Conservation (phyloP, 2,113 vertebrate species). For the Rhinopithecus roxellana region DNA sequence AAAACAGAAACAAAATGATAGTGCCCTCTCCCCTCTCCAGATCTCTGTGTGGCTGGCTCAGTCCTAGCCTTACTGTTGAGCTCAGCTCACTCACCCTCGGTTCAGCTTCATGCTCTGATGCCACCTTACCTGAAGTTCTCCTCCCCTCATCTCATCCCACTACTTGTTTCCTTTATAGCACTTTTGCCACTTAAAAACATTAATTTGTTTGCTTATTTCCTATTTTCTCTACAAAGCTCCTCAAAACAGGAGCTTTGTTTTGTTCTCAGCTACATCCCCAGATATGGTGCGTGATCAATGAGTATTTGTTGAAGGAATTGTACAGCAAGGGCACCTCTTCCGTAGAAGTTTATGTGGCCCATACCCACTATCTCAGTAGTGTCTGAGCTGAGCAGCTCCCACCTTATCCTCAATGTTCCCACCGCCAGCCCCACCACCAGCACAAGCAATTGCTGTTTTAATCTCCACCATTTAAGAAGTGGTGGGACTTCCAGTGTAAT, state of each 20-base stretch:
- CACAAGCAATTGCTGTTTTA: background rate
- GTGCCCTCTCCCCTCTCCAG: background rate
- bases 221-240: background rate
- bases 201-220: background rate
- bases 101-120: background rate
- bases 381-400: background rate
- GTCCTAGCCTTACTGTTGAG: background rate
- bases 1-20: background rate
- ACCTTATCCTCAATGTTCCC: rapidly evolving
- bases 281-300: background rate
- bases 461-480: background rate
- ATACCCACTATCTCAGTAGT: background rate
- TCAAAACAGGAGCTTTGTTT: too few species aligned
- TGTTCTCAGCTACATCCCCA: background rate
- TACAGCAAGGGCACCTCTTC: background rate
- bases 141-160: too few species aligned
- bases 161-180: background rate
- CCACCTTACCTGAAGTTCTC: background rate
- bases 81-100: background rate
- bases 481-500: background rate
- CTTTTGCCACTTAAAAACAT: background rate
- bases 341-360: too few species aligned
- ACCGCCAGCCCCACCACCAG: too few species aligned
- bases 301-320: background rate
- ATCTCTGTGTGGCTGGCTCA: background rate